phyloP scores from a whole-genome alignment of 1,140 invertebrate genomes.

The Pseudomyrmex pallidus region DNA sequence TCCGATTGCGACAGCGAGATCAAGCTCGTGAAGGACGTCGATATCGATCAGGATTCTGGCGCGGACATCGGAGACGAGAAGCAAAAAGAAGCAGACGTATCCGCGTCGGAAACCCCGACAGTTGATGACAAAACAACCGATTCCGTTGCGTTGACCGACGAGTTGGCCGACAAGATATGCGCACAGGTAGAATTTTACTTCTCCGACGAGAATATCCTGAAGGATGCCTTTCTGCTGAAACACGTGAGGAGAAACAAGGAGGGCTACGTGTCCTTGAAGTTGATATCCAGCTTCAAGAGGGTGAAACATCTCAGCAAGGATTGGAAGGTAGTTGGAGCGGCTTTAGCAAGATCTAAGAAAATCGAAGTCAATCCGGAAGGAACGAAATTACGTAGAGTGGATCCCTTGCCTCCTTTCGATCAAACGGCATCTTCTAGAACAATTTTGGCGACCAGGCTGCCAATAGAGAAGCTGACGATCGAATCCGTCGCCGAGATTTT shows the following conservation, averaged over 20 bases:
- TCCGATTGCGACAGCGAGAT: constrained; percentile 88
- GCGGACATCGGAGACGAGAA: constrained; percentile 71
- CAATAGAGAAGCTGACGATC: constrained; percentile 92
- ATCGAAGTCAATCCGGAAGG: constrained; percentile 96
- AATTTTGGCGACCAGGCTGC: constrained; percentile 94
- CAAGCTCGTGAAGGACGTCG: constrained; percentile 69
- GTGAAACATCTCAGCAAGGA: constrained; percentile 97
- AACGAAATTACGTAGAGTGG: constrained; percentile 94
- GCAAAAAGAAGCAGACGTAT: constrained; percentile 6
- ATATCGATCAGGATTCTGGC: constrained; percentile 73
- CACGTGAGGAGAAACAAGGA: constrained; percentile 97
- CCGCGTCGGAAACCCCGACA: background rate
- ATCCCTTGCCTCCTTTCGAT: constrained; percentile 94
- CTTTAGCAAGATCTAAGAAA: constrained; percentile 91
- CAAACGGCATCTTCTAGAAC: constrained; percentile 96
- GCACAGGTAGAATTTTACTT: constrained; percentile 97
- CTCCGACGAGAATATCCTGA: constrained; percentile 96
- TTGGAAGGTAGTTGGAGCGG: constrained; percentile 95
- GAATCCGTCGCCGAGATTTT: constrained; percentile 96
- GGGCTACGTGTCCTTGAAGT: constrained; percentile 96
- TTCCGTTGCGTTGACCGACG: constrained; percentile 87
- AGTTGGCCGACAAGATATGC: constrained; percentile 91
- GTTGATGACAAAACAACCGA: constrained; percentile 66
- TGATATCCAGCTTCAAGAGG: constrained; percentile 97
- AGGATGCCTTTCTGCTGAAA: constrained; percentile 97